These are phyloP conservation scores for human (Homo sapiens) DNA, from an alignment of 2,113 vertebrate genomes.

Conservation along the genomic window DNA sequence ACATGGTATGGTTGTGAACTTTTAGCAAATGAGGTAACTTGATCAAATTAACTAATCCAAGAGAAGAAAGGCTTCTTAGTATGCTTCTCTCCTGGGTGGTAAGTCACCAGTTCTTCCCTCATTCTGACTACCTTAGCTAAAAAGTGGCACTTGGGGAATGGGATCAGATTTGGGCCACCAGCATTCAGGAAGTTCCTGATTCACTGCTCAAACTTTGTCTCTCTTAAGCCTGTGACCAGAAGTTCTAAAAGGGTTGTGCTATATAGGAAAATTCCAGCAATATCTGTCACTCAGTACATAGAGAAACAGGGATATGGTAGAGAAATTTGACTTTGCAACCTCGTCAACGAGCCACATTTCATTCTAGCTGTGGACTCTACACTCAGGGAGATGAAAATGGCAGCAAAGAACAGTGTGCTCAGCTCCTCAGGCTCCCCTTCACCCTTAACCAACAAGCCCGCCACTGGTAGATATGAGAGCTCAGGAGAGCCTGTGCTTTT, in stretches of 20 bases:
- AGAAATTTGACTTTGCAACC: not conserved
- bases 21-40: not conserved
- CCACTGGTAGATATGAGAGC: not conserved
- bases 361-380: not conserved
- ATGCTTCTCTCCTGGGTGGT: not conserved
- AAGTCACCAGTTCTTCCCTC: not conserved
- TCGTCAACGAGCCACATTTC: not conserved
- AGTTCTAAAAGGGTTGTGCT: not conserved
- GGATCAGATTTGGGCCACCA: not conserved
- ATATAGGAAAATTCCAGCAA: not conserved
- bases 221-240: not conserved
- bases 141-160: not conserved
- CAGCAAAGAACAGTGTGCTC: not conserved
- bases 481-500: not conserved
- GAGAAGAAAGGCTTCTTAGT: not conserved
- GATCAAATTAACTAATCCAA: not conserved
- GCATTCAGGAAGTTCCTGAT: not conserved
- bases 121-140: not conserved
- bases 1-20: not conserved
- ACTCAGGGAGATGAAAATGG: not conserved
- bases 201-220: not conserved
- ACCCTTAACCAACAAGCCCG: not conserved
- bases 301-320: not conserved
- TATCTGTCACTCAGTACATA: not conserved
- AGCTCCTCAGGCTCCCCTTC: not conserved